Evolutionary conservation across 2,888 invertebrate genomes (phyloP).

Genomic region (Cyaniris semiargus): DNA sequence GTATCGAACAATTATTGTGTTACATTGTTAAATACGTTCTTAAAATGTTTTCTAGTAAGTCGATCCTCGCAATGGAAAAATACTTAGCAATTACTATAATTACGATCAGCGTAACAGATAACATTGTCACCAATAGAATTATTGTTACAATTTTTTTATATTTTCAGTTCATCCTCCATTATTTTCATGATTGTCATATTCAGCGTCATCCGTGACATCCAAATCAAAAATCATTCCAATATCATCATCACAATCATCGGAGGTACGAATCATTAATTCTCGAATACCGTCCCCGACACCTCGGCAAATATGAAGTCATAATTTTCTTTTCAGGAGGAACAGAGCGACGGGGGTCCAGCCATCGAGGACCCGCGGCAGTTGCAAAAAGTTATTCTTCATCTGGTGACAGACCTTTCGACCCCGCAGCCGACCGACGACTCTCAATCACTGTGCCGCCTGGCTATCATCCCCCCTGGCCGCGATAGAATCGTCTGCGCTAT

Average conservation of each 20-base stretch:
- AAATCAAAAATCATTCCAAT: neutral
- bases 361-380: constrained; percentile 85
- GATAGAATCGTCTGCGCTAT: constrained; percentile 64
- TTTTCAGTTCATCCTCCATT: neutral
- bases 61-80: neutral
- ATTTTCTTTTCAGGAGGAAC: constrained; percentile 5
- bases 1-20: neutral
- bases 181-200: neutral
- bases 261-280: neutral
- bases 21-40: neutral
- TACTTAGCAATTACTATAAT: constrained; percentile 1
- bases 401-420: constrained; percentile 70
- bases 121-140: neutral
- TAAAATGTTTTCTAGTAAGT: neutral
- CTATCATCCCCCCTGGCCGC: constrained; percentile 60
- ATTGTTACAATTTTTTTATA: neutral
- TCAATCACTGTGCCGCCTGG: constrained; percentile 43
- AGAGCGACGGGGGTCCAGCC: constrained; percentile 40
- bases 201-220: neutral
- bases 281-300: neutral
- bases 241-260: neutral
- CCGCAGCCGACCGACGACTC: constrained; percentile 42
- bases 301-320: neutral
- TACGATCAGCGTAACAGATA: neutral
- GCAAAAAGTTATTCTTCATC: constrained; percentile 84